Evolutionary conservation across 2,888 invertebrate species (phyloP).

Genomic region (Craniophora ligustri): DNA sequence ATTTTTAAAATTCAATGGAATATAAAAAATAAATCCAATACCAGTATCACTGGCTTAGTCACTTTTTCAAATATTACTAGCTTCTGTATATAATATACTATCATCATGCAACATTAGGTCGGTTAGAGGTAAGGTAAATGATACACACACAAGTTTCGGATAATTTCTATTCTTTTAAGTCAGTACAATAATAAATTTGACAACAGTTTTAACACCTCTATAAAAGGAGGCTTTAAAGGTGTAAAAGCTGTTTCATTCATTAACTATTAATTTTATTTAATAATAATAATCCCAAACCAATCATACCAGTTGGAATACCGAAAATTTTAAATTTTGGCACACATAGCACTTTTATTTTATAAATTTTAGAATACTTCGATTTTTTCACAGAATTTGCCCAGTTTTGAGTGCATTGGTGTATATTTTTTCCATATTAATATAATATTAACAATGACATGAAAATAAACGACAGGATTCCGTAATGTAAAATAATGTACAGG

Average conservation of each 20-base stretch:
- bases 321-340: constrained; percentile 66
- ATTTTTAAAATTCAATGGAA: too few species aligned
- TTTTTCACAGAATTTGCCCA: constrained; percentile 6
- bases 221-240: constrained; percentile 76
- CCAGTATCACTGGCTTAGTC: too few species aligned
- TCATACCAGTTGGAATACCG: constrained; percentile 33
- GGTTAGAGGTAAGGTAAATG: constrained; percentile 7
- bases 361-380: constrained; percentile 31
- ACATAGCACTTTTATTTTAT: constrained; percentile 36
- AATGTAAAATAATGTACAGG: constrained; percentile 43
- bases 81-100: too few species aligned
- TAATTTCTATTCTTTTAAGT: constrained; percentile 85
- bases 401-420: constrained; percentile 16
- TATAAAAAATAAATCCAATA: too few species aligned
- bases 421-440: constrained; percentile 16
- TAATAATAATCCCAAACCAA: constrained; percentile 49
- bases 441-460: constrained; percentile 37
- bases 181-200: constrained; percentile 83
- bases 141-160: constrained; percentile 63
- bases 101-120: too few species aligned
- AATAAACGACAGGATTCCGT: constrained; percentile 34
- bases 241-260: constrained; percentile 80
- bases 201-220: constrained; percentile 84
- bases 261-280: constrained; percentile 64
- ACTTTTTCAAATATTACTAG: too few species aligned